Evolutionary conservation across 2,888 invertebrate genomes (phyloP), one percentile per base, ranked within the genome.

Genomic region (Drosophila mulleri): DNA sequence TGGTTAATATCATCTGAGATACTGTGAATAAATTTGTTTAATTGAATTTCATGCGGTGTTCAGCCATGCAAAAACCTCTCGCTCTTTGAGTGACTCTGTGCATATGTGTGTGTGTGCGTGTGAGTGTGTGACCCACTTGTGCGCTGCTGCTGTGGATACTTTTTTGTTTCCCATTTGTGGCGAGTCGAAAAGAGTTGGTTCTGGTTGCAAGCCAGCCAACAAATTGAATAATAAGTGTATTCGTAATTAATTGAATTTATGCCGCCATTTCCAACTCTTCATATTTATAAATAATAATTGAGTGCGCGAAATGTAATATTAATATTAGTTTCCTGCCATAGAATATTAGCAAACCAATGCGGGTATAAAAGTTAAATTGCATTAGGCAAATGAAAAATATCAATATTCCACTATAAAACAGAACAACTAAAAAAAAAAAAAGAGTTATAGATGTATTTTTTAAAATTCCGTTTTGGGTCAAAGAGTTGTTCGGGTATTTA

Each of bases 21-120:
- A 48, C 42, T 35, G 20, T 61, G 58, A 29, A 59, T 57, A 57
- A 72, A 32, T 78, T 68, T 67, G 50, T 79, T 78, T 77, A 79
- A 81, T 81, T 83, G 66, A 68, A 77, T 72, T 86, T 78, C 48
- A 69, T 63, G 62, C 63, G 67, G 54, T 58, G 80, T 57, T 53
- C 74, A 74, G 52, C 52, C 65, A 79, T 64, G 64, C 39, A 67
- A 67, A 78, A 64, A 52, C 54, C 54, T 32, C 44, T 59, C 26
- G 14, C 23, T n/a, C 50, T 23, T 29, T 45, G 37, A 41, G 26
- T 47, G 37, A 39, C 26, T 61, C 32, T 35, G 23, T 26, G 8
- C 59, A 20, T 26, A 68, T 16, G 23, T 45, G 3, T 23, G 45
- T 26, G 64, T 14, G 20, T 59, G 26, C 45, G 35, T 64, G 7